Evolutionary conservation across 2,113 vertebrate species (phyloP).

Genomic region (Raphicerus campestris): DNA sequence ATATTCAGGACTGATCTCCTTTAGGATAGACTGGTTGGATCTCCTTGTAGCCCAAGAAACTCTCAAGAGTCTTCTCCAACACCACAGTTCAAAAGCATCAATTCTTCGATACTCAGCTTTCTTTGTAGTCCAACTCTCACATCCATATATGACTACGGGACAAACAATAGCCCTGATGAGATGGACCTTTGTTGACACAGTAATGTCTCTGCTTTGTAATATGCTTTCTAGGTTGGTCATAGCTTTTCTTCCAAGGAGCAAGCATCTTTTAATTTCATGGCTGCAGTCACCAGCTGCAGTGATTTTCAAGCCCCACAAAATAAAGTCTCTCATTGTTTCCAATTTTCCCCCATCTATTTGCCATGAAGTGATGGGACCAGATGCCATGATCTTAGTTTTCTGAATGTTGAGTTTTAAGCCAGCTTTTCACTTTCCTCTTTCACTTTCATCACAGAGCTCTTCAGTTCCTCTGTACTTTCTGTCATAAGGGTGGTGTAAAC

Average conservation of each 20-base stretch:
- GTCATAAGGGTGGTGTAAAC: neutral
- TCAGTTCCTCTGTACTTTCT: neutral
- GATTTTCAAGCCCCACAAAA: neutral
- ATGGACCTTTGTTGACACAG: neutral
- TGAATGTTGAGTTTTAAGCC: neutral
- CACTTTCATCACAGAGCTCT: neutral
- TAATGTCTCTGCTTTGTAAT: neutral
- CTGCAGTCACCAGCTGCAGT: neutral
- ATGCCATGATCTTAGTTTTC: neutral
- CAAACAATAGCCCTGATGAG: neutral
- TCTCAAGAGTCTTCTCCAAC: neutral
- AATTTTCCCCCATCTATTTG: neutral
- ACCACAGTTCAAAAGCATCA: neutral
- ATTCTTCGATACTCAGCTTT: accelerated
- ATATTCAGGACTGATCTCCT: neutral
- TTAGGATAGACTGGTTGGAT: neutral
- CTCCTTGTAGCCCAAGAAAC: neutral
- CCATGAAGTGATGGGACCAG: neutral
- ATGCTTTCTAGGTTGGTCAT: neutral
- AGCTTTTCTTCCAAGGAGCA: neutral
- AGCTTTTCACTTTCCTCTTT: neutral
- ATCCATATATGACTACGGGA: neutral
- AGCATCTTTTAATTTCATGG: neutral
- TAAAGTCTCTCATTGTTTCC: neutral
- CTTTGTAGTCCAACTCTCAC: neutral